Evolutionary conservation across 2,113 vertebrate species (phyloP).

Genomic region (Bombycilla garrulus): DNA sequence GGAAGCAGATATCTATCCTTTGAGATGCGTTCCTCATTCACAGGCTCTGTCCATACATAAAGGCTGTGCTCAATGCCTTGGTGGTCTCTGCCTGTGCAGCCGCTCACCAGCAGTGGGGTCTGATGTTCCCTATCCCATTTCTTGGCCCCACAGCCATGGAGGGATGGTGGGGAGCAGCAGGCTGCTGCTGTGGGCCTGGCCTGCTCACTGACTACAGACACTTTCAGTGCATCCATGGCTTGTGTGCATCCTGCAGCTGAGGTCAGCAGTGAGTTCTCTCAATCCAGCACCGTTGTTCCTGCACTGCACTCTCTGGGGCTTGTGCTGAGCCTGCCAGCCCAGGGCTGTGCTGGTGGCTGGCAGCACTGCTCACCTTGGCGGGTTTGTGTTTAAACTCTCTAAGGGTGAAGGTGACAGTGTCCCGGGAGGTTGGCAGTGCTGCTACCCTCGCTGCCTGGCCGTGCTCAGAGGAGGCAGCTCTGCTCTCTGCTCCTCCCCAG

Average conservation of each 20-base stretch:
- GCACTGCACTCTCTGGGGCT: fast-evolving
- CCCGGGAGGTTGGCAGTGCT: neutral
- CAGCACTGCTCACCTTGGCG: fast-evolving
- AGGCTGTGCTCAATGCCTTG: neutral
- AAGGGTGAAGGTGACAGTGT: neutral
- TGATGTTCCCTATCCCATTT: neutral
- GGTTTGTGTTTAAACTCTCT: neutral
- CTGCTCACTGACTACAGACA: neutral
- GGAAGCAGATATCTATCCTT: neutral
- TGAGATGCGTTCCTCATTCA: neutral
- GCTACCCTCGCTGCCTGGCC: neutral
- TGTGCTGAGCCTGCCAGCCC: neutral
- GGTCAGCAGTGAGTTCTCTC: neutral
- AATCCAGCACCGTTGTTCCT: neutral
- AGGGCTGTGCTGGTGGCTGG: neutral
- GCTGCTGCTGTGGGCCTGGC: neutral
- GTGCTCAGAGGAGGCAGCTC: fast-evolving
- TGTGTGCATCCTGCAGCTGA: neutral
- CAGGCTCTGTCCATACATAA: neutral
- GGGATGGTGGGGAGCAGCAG: neutral
- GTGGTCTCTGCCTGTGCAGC: neutral
- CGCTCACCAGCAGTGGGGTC: neutral
- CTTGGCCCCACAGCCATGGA: fast-evolving
- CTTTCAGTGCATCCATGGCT: neutral
- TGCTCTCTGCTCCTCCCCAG: constrained; percentile 61